Conservation (phyloP, 2,888 invertebrate genomes). For the Phymatocera aterrima region DNA sequence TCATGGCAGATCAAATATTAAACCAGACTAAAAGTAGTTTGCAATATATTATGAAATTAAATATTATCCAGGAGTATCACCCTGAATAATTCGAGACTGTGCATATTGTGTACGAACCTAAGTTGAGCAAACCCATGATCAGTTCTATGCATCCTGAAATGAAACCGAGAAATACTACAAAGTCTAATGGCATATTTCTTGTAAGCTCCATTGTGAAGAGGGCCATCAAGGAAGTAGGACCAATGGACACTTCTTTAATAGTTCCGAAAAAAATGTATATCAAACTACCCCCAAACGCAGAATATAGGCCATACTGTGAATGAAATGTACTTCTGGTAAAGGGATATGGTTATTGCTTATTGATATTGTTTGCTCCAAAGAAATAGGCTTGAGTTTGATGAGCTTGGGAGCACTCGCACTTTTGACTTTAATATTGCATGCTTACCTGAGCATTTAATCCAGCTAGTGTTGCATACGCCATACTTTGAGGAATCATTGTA, state of each 20-base stretch:
- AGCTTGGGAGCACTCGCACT: no score
- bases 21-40: no score
- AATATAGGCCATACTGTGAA: constrained; percentile 90
- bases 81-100: constrained; percentile 20
- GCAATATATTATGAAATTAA: constrained; percentile 6
- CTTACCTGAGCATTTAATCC: constrained; percentile 86
- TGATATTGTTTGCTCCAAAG: neutral
- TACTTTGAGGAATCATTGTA: constrained; percentile 94
- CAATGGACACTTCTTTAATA: constrained; percentile 90
- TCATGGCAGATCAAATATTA: no score
- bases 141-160: constrained; percentile 87
- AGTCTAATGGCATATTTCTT: constrained; percentile 82
- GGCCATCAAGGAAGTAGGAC: constrained; percentile 96
- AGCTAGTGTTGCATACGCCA: constrained; percentile 93
- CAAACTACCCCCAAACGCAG: constrained; percentile 90
- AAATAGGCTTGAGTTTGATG: neutral
- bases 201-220: constrained; percentile 87
- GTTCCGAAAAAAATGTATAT: constrained; percentile 93
- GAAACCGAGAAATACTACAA: constrained; percentile 86
- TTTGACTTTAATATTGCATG: constrained; percentile 6
- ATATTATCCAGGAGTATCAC: neutral
- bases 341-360: neutral
- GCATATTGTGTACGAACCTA: constrained; percentile 78
- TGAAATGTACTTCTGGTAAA: constrained; percentile 33
- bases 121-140: constrained; percentile 87